Conservation (phyloP, 2,888 invertebrate species). For the Chrysotoxum bicinctum region DNA sequence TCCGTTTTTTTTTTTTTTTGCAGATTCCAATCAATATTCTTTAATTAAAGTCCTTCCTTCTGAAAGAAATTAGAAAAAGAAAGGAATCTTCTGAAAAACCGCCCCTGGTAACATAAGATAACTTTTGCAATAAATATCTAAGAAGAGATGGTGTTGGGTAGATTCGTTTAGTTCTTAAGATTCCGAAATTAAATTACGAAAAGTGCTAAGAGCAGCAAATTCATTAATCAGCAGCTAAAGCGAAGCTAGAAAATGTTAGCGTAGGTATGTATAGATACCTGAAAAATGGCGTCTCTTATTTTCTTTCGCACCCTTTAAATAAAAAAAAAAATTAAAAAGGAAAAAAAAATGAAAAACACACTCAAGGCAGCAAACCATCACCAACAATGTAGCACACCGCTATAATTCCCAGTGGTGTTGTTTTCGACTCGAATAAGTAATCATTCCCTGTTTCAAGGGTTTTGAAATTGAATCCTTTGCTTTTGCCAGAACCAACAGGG, state of each 20-base stretch:
- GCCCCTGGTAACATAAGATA: constrained; percentile 17
- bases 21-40: constrained; percentile 56
- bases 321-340: background rate
- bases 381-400: constrained; percentile 3
- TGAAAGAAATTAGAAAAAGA: background rate
- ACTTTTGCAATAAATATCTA: constrained; percentile 11
- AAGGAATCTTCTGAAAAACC: constrained; percentile 2
- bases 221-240: constrained; percentile 64
- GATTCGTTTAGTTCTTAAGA: constrained; percentile 34
- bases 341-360: constrained; percentile 1
- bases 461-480: constrained; percentile 53
- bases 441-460: constrained; percentile 28
- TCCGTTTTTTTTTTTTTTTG: background rate
- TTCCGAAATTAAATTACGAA: constrained; percentile 52
- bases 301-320: constrained; percentile 37
- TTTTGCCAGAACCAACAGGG: background rate
- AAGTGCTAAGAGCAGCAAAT: constrained; percentile 49
- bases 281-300: constrained; percentile 8
- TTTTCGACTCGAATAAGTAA: constrained; percentile 26
- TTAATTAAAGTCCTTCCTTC: constrained; percentile 60
- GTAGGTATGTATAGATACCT: background rate
- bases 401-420: constrained; percentile 9
- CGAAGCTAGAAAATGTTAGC: constrained; percentile 34
- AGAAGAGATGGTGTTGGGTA: constrained; percentile 6
- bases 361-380: constrained; percentile 12